Percentiles rank a stretch among this genome's conserved stretches.
Conservation (phyloP, 2,113 vertebrate species). For the Psilopsiagon aurifrons region DNA sequence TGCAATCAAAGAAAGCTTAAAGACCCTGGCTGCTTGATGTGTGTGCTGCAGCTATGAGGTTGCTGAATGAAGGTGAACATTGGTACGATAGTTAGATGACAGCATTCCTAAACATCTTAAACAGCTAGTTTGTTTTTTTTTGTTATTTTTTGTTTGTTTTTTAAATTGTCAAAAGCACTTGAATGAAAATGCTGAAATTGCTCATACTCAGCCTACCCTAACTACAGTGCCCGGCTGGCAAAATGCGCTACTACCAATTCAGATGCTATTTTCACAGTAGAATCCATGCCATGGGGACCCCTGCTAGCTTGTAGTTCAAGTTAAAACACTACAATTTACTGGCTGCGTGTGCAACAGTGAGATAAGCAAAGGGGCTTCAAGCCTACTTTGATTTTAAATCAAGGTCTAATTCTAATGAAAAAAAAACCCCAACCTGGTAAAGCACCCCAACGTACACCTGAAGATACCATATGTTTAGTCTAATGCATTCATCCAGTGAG, state of each 20-base stretch:
- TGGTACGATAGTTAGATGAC: not conserved
- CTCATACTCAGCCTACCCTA: not conserved
- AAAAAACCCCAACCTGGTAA: constrained; percentile 76
- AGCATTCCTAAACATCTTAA: constrained; percentile 40
- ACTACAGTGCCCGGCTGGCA: not conserved
- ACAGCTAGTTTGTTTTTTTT: not conserved
- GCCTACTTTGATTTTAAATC: constrained; percentile 90
- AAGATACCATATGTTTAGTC: constrained; percentile 90
- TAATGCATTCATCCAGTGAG: constrained; percentile 80
- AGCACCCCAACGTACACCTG: constrained; percentile 97
- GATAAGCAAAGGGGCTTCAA: constrained; percentile 82
- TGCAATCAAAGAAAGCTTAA: constrained; percentile 78
- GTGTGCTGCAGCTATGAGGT: not conserved
- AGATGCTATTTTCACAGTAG: not conserved
- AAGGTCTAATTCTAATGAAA: constrained; percentile 86
- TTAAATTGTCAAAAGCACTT: constrained; percentile 9
- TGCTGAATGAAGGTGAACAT: not conserved
- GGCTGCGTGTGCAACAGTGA: not conserved
- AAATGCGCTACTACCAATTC: not conserved
- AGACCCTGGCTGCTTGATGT: constrained; percentile 64
- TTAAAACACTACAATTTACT: not conserved
- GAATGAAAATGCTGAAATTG: constrained; percentile 17
- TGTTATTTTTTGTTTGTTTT: not conserved
- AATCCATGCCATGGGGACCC: not conserved
- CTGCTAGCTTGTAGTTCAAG: not conserved